Conservation (phyloP, 2,113 vertebrate genomes). For the Ochotona curzoniae region DNA sequence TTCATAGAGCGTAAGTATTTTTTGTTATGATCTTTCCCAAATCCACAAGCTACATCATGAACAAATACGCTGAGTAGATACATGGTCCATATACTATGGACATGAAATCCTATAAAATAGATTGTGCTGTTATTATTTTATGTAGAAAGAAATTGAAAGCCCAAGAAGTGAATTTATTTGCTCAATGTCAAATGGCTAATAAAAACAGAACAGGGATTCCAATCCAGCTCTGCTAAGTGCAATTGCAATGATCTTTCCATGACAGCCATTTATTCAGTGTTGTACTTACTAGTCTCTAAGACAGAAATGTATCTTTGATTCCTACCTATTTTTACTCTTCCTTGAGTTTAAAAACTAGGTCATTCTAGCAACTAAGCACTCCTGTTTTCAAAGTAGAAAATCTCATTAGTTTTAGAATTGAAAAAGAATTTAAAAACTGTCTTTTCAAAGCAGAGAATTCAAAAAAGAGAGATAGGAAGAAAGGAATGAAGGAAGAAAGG, state of each 20-base stretch:
- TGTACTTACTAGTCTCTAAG: background rate
- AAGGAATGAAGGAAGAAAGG: background rate
- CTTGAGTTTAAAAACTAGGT: conserved; percentile 17
- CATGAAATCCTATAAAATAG: background rate
- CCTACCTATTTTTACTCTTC: background rate
- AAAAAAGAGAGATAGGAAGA: background rate
- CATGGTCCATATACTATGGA: background rate
- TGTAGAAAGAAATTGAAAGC: conserved; percentile 14
- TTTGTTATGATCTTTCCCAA: background rate
- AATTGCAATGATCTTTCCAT: background rate
- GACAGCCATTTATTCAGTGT: background rate
- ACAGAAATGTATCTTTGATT: background rate
- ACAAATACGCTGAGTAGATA: background rate
- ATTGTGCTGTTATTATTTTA: background rate
- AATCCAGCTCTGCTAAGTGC: background rate
- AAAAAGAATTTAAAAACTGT: conserved; percentile 45
- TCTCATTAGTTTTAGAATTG: background rate
- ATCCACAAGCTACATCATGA: background rate
- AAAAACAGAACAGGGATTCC: conserved; percentile 6
- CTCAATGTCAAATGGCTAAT: background rate
- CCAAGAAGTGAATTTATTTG: conserved; percentile 14
- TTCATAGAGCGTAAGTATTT: background rate
- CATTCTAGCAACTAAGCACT: background rate
- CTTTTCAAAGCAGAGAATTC: conserved; percentile 25
- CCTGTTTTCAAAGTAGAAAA: conserved; percentile 19